Conservation (phyloP, 2,113 vertebrate species). For the Macroglossus sobrinus region DNA sequence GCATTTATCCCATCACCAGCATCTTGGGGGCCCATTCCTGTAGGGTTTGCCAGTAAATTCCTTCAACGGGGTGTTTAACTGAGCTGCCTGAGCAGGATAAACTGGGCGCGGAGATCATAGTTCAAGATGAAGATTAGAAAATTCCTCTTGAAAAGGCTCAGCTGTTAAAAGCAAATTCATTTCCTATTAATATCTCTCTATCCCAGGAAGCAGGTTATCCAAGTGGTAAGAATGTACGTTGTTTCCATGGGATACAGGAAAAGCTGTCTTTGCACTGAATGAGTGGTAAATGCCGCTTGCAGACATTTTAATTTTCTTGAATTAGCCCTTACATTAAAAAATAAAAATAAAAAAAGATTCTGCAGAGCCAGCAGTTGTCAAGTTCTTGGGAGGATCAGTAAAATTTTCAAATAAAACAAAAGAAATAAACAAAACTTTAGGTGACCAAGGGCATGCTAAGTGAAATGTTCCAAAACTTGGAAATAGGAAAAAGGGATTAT, state of each 20-base stretch:
- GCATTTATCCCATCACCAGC: not conserved
- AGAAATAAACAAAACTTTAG: not conserved
- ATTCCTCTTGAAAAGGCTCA: not conserved
- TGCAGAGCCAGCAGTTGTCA: not conserved
- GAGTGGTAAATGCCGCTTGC: not conserved
- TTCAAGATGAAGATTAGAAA: not conserved
- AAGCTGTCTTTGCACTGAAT: not conserved
- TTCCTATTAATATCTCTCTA: not conserved
- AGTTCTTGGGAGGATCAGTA: not conserved
- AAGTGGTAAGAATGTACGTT: not conserved
- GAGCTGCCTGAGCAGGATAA: not conserved
- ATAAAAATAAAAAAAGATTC: not conserved
- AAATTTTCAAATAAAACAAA: not conserved
- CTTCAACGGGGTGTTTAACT: not conserved
- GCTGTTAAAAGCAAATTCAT: not conserved
- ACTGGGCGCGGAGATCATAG: not conserved
- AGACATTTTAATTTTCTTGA: not conserved
- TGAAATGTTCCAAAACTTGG: not conserved
- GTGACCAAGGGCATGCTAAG: not conserved
- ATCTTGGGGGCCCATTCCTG: not conserved
- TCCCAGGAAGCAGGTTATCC: not conserved
- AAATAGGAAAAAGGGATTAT: not conserved
- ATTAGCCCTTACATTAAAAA: not conserved
- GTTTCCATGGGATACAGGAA: not conserved
- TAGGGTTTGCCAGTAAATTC: not conserved